phyloP scores from a whole-genome alignment of 2,888 invertebrate genomes.

The Caenorhabditis becei region DNA sequence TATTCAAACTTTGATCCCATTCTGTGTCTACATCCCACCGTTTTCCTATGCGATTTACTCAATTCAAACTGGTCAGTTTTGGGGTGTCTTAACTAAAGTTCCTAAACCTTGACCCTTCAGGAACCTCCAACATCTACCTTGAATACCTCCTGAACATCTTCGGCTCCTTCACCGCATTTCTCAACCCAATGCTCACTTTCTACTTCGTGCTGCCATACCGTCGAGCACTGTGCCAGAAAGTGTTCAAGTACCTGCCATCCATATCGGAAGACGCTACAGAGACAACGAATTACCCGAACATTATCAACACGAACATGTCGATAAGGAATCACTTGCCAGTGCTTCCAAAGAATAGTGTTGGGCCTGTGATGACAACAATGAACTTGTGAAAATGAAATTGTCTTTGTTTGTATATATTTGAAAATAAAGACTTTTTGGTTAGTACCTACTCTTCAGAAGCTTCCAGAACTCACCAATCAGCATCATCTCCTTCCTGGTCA shows the following conservation, averaged over 20 bases:
- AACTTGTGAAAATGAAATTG: no score
- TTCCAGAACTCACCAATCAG: no score
- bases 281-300: slow-evolving; percentile 6
- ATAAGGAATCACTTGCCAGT: slow-evolving; percentile 8
- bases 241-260: slow-evolving; percentile 25
- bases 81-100: not conserved
- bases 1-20: slow-evolving; percentile 45
- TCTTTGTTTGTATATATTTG: no score
- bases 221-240: slow-evolving; percentile 16
- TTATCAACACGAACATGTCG: not conserved
- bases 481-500: no score
- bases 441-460: no score
- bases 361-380: no score
- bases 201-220: slow-evolving; percentile 54
- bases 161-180: slow-evolving; percentile 31
- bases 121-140: slow-evolving; percentile 14
- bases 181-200: slow-evolving; percentile 48
- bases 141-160: slow-evolving; percentile 45
- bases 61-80: slow-evolving; percentile 8
- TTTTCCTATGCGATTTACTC: slow-evolving; percentile 37
- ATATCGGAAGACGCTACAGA: slow-evolving; percentile 27
- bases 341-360: no score
- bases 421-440: no score
- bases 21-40: slow-evolving; percentile 42
- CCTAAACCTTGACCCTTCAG: slow-evolving; percentile 1